These are phyloP conservation scores for Lathronympha strigana DNA, from an alignment of 2,888 invertebrate species.

Conservation along the genomic window DNA sequence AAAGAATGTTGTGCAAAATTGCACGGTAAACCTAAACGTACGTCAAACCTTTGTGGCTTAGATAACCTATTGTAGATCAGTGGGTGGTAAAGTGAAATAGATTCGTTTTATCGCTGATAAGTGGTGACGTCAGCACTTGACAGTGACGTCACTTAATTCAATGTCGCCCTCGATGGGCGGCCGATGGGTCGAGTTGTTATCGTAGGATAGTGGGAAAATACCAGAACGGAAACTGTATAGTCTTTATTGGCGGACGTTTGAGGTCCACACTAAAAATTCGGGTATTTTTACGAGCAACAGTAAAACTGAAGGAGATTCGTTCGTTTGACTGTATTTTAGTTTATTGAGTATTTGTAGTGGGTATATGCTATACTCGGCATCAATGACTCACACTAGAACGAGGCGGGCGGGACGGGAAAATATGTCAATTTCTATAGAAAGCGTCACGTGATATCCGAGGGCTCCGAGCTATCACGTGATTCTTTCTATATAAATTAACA, in stretches of 20 bases:
- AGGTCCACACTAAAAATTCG: neutral
- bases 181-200: slow-evolving; percentile 17
- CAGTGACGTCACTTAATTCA: slow-evolving; percentile 42
- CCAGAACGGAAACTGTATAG: neutral
- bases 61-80: slow-evolving; percentile 12
- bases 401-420: too few relatives aligned
- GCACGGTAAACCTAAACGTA: neutral
- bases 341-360: too few relatives aligned
- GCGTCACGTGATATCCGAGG: too few relatives aligned
- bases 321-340: too few relatives aligned
- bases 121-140: slow-evolving; percentile 44
- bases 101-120: slow-evolving; percentile 47
- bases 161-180: slow-evolving; percentile 4
- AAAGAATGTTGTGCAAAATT: neutral
- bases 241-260: neutral
- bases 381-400: too few relatives aligned
- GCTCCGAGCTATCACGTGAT: too few relatives aligned
- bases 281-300: too few relatives aligned
- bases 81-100: slow-evolving; percentile 34
- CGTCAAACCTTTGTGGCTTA: neutral
- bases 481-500: too few relatives aligned
- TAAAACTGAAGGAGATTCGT: too few relatives aligned
- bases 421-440: too few relatives aligned
- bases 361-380: too few relatives aligned
- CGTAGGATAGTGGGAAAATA: neutral